Evolutionary conservation across 2,888 invertebrate genomes (phyloP).

Genomic region (Unio pictorum): DNA sequence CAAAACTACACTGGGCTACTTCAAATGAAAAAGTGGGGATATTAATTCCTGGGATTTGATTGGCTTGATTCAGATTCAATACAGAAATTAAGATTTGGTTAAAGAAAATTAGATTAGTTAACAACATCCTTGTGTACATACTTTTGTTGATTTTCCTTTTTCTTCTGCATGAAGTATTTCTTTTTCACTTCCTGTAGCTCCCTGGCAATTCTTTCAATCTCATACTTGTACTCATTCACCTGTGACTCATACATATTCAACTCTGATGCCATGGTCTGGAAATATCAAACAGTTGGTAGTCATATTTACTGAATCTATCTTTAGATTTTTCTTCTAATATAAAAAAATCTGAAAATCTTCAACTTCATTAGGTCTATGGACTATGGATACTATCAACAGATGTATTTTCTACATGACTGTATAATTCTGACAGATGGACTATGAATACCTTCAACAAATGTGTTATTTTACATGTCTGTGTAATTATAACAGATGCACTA

Average conservation of each 20-base stretch:
- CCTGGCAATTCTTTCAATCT: conserved; percentile 77
- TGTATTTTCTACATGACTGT: background rate
- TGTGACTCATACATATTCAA: conserved; percentile 81
- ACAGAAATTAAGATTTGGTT: background rate
- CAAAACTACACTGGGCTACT: no score
- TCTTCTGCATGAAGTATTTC: conserved; percentile 74
- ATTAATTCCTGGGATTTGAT: no score
- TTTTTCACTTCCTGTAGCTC: conserved; percentile 80
- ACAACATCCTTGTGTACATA: conserved; percentile 14
- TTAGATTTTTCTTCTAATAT: no score
- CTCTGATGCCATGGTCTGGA: conserved; percentile 77
- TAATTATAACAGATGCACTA: background rate
- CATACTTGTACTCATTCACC: conserved; percentile 78
- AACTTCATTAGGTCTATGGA: no score
- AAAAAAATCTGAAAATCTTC: no score
- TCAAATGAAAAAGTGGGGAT: background rate
- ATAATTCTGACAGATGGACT: background rate
- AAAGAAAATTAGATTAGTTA: background rate
- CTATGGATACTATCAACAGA: background rate
- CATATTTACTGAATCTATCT: background rate
- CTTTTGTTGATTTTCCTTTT: conserved; percentile 55
- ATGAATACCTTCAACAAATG: background rate
- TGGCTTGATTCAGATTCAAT: background rate
- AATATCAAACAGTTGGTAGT: conserved; percentile 17
- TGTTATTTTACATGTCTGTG: background rate